Base-by-base conservation (phyloP, 2,797 vertebrate genomes). In the Crax fasciolata region DNA sequence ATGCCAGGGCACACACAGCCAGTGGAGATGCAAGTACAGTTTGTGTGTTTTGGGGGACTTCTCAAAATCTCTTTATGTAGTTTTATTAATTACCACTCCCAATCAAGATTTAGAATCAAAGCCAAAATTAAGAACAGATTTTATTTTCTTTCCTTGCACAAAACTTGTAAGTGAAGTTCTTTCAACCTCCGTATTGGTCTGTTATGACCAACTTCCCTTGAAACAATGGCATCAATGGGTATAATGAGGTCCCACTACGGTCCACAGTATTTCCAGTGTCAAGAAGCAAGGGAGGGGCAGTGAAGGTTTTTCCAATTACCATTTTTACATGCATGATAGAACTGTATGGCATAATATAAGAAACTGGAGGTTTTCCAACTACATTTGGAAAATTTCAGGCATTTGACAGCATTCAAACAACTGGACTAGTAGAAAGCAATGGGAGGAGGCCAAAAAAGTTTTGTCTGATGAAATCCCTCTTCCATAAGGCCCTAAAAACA, bases 31-130 rank as follows among this genome's bases (percentile, higher is more conserved):
- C 8, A 76, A 59, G 38, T 13, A 52, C 12, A 83, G 27, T 4
- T 67, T 8, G 7, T 15, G 32, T 24, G 41, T 67, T 54, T 58
- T 38, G 57, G 63, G 30, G 6, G 73, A 63, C 28, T 75, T 81
- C 51, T 66, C 0, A 0, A 63, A 39, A 55, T 18, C 46, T 57
- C 39, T 68, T 62, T 3, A 41, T 7, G 3, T 3, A 54, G 30
- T 46, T 92, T 66, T 39, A 82, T 7, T 13, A 17, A 55, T 19
- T 19, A 80, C 1, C 10, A 12, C 2, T 48, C 0, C 2, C 2
- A 39, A 6, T 3, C 4, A 55, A 13, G 18, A 3, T 10, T 51
- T 14, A 30, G 54, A 90, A 89, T 39, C 15, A 92, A 94, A 92
- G 25, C 4, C 35, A 59, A 52, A 76, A 6, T 14, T 44, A 59